Evolutionary conservation across 1,140 invertebrate genomes (phyloP).

Genomic region (Euwallacea fornicatus): DNA sequence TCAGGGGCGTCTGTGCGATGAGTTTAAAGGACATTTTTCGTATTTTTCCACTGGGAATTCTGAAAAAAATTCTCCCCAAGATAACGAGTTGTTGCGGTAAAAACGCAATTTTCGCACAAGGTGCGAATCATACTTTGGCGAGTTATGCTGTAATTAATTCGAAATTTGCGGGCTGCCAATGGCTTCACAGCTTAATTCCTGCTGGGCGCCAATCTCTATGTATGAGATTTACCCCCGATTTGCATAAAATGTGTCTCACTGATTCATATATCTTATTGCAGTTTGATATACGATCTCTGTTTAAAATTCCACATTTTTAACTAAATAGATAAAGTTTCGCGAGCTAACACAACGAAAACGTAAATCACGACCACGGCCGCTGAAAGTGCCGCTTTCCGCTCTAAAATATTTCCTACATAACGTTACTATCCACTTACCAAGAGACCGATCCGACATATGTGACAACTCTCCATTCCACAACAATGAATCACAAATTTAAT

Average conservation of each 20-base stretch:
- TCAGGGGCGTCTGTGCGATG: constrained; percentile 3
- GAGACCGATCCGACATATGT: constrained; percentile 57
- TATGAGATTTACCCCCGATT: constrained; percentile 54
- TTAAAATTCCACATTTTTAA: constrained; percentile 44
- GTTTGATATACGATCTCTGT: constrained; percentile 52
- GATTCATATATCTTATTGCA: constrained; percentile 55
- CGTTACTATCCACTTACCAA: constrained; percentile 54
- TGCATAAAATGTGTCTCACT: constrained; percentile 56
- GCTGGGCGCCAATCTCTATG: constrained; percentile 53
- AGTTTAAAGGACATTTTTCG: too few relatives aligned
- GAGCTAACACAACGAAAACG: constrained; percentile 10
- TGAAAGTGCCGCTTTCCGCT: constrained; percentile 45
- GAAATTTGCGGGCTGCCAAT: constrained; percentile 14
- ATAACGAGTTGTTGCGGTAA: too few relatives aligned
- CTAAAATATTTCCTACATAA: constrained; percentile 54
- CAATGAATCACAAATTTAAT: constrained; percentile 60
- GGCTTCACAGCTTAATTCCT: constrained; percentile 38
- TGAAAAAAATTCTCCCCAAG: too few relatives aligned
- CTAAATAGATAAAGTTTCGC: too few relatives aligned
- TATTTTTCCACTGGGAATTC: too few relatives aligned
- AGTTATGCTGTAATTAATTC: not conserved
- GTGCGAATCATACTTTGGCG: not conserved
- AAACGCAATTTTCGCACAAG: not conserved
- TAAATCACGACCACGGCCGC: constrained; percentile 44
- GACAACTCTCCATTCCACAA: constrained; percentile 58